Percentiles rank a stretch among this genome's conserved stretches.
These are phyloP conservation scores for Cephus nigrinus DNA, from an alignment of 2,888 invertebrate species.

Conservation along the genomic window DNA sequence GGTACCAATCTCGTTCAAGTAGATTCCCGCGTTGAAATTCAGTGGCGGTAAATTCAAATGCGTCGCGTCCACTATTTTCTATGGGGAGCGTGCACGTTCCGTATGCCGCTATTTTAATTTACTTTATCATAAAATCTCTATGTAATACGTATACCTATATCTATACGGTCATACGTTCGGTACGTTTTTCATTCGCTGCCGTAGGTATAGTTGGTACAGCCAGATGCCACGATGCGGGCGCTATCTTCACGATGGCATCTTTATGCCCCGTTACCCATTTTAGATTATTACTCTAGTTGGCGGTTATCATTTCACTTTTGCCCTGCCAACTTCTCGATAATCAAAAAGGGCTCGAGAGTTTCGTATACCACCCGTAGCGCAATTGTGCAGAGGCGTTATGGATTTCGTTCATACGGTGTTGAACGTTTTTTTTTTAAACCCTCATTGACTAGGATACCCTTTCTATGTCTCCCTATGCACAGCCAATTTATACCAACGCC, in stretches of 20 bases:
- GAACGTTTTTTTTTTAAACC: neutral
- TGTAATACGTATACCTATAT: neutral
- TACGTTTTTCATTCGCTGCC: neutral
- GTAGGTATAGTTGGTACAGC: slow-evolving; percentile 10
- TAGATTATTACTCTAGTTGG: slow-evolving; percentile 47
- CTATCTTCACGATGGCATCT: slow-evolving; percentile 57
- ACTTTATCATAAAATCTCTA: neutral
- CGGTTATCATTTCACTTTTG: slow-evolving; percentile 58
- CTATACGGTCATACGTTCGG: neutral
- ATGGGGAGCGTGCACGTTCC: neutral
- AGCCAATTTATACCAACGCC: neutral
- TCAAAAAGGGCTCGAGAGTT: slow-evolving; percentile 3
- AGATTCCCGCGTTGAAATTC: neutral
- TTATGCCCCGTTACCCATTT: slow-evolving; percentile 47
- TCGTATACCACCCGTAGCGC: slow-evolving; percentile 49
- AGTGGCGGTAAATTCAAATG: slow-evolving; percentile 3
- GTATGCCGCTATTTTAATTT: neutral
- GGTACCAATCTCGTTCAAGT: neutral
- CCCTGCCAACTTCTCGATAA: slow-evolving; percentile 33
- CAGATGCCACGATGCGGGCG: slow-evolving; percentile 64
- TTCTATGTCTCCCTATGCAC: neutral
- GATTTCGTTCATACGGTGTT: slow-evolving; percentile 38
- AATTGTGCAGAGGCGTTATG: slow-evolving; percentile 49
- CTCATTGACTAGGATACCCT: neutral
- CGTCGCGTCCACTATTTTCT: neutral